phyloP scores from a whole-genome alignment of 2,113 vertebrate genomes.

The Charina bottae region DNA sequence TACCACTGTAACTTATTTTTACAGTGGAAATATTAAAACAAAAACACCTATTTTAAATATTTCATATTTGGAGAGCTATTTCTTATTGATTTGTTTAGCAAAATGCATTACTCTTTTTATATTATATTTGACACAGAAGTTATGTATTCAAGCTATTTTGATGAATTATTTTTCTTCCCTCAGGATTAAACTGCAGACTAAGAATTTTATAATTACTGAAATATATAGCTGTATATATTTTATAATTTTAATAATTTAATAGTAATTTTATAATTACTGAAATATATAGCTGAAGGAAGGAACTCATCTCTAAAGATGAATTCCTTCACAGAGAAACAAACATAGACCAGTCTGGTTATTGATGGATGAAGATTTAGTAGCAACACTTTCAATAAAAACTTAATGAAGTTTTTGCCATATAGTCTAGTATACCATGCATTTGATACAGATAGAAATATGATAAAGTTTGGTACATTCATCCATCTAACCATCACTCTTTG shows the following conservation, averaged over 20 bases:
- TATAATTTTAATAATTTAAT: too few relatives aligned
- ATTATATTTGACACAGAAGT: background rate
- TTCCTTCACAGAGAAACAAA: background rate
- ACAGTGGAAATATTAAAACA: background rate
- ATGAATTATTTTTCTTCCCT: background rate
- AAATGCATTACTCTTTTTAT: background rate
- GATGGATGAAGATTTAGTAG: background rate
- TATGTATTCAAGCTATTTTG: background rate
- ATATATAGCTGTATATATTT: too few relatives aligned
- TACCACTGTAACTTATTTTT: background rate
- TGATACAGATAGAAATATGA: background rate
- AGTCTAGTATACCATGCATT: background rate
- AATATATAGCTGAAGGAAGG: background rate
- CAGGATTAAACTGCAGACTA: background rate
- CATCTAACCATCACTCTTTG: background rate
- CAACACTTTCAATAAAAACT: conserved; percentile 15
- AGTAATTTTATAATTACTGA: too few relatives aligned
- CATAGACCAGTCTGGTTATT: background rate
- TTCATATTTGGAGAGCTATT: background rate
- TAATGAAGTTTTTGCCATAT: background rate
- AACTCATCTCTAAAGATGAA: background rate
- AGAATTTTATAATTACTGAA: background rate
- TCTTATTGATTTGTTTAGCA: background rate
- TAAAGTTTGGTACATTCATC: background rate
- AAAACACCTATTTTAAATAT: background rate